phyloP scores from a whole-genome alignment of 2,888 invertebrate species.

The Erpobdella octoculata region DNA sequence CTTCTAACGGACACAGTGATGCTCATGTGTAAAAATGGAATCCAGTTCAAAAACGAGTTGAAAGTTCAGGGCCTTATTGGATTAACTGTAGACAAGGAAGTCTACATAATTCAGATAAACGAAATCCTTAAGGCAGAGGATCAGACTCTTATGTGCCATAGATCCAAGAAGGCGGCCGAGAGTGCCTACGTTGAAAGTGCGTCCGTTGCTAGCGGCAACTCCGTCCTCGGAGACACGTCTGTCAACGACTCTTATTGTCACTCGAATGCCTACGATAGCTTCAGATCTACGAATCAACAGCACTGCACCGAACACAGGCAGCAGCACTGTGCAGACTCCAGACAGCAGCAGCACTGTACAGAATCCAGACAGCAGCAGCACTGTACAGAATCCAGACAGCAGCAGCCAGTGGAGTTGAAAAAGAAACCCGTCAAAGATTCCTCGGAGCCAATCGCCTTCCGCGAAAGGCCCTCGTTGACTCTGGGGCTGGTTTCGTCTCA shows the following conservation, averaged over 20 bases:
- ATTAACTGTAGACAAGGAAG: slow-evolving; percentile 21
- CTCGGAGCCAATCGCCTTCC: not conserved
- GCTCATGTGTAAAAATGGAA: slow-evolving; percentile 28
- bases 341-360: not conserved
- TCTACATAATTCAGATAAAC: slow-evolving; percentile 22
- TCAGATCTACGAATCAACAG: not conserved
- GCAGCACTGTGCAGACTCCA: too few species aligned
- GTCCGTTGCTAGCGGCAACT: not conserved
- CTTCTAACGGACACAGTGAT: slow-evolving; percentile 25
- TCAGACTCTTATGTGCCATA: not conserved
- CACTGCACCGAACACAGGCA: too few species aligned
- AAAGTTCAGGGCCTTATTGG: slow-evolving; percentile 26
- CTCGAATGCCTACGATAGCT: too few species aligned
- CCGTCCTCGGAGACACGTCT: not conserved
- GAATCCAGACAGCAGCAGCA: not conserved
- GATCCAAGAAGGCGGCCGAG: not conserved
- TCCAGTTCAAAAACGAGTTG: slow-evolving; percentile 20
- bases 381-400: not conserved
- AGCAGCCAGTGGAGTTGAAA: not conserved
- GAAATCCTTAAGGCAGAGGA: slow-evolving; percentile 19
- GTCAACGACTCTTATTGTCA: too few species aligned
- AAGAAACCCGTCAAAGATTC: not conserved
- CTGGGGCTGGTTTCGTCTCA: not conserved
- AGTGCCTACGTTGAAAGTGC: not conserved
- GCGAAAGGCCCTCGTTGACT: not conserved